Percentiles rank a stretch among this genome's conserved stretches.
Evolutionary conservation across 2,113 vertebrate genomes (phyloP).

Genomic region (Electrona antarctica): DNA sequence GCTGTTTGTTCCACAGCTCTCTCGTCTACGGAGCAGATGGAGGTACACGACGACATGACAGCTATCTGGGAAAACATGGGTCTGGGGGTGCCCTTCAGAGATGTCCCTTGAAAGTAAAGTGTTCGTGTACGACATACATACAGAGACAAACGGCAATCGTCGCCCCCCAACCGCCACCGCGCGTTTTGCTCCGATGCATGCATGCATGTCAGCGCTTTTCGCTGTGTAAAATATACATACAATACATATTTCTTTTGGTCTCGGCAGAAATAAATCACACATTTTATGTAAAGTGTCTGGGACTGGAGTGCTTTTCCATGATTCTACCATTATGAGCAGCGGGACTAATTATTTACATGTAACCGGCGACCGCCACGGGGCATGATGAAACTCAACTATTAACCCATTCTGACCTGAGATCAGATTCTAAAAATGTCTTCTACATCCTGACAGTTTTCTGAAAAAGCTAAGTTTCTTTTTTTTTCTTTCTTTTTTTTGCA

Average conservation of each 20-base stretch:
- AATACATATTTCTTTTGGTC: slow-evolving; percentile 1
- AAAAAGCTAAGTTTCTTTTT: no score
- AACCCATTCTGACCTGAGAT: no score
- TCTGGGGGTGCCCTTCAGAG: slow-evolving; percentile 41
- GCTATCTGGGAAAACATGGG: slow-evolving; percentile 43
- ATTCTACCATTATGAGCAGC: slow-evolving; percentile 19
- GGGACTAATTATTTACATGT: slow-evolving; percentile 51
- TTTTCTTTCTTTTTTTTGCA: no score
- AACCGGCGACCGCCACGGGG: slow-evolving; percentile 36
- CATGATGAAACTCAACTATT: slow-evolving; percentile 52
- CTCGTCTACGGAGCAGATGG: slow-evolving; percentile 44
- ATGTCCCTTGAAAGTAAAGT: slow-evolving; percentile 41
- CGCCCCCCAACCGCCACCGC: background rate
- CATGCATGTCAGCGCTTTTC: slow-evolving; percentile 10
- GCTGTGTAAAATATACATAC: background rate
- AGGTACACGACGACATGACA: slow-evolving; percentile 47
- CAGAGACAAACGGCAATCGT: slow-evolving; percentile 11
- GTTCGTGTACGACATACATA: slow-evolving; percentile 15
- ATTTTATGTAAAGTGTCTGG: slow-evolving; percentile 23
- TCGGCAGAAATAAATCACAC: slow-evolving; percentile 49
- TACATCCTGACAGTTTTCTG: no score
- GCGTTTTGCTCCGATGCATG: slow-evolving; percentile 7
- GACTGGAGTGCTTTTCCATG: slow-evolving; percentile 3
- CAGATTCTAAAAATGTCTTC: no score
- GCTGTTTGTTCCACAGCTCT: slow-evolving; percentile 58